Evolutionary conservation across 2,113 vertebrate genomes (phyloP).

Genomic region (Trematomus loennbergii): DNA sequence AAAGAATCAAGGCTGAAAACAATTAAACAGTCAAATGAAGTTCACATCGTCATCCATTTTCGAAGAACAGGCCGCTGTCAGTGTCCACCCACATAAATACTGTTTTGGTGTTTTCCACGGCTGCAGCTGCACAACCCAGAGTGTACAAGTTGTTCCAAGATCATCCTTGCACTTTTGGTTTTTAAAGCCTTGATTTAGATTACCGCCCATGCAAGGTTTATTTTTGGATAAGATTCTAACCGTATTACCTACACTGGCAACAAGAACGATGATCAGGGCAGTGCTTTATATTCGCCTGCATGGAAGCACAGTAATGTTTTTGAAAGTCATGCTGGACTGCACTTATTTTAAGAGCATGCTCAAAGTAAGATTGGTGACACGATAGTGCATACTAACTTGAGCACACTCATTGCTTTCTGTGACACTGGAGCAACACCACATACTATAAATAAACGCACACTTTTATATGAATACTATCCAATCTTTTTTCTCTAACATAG

Average conservation of each 20-base stretch:
- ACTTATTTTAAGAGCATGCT: not conserved
- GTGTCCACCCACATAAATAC: constrained; percentile 8
- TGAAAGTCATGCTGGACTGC: not conserved
- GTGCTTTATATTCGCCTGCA: not conserved
- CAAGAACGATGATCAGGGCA: not conserved
- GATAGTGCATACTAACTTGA: not conserved
- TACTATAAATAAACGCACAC: not conserved
- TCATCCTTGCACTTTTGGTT: constrained; percentile 1
- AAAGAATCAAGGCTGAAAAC: not conserved
- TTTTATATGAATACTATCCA: not conserved
- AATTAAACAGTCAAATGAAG: constrained; percentile 11
- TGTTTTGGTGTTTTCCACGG: constrained; percentile 10
- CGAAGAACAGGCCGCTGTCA: not conserved
- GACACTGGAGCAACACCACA: not conserved
- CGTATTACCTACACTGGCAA: not conserved
- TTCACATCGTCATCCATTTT: not conserved
- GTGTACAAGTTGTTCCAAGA: constrained; percentile 5
- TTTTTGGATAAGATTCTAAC: constrained; percentile 9
- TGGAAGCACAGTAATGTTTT: not conserved
- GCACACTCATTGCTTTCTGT: not conserved
- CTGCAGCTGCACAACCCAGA: constrained; percentile 14
- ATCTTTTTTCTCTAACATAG: not conserved
- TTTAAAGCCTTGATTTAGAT: constrained; percentile 2
- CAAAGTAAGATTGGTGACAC: not conserved
- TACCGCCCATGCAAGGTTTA: not conserved